Conservation (phyloP, 2,888 invertebrate genomes). For the Cyrtodaria siliqua region DNA sequence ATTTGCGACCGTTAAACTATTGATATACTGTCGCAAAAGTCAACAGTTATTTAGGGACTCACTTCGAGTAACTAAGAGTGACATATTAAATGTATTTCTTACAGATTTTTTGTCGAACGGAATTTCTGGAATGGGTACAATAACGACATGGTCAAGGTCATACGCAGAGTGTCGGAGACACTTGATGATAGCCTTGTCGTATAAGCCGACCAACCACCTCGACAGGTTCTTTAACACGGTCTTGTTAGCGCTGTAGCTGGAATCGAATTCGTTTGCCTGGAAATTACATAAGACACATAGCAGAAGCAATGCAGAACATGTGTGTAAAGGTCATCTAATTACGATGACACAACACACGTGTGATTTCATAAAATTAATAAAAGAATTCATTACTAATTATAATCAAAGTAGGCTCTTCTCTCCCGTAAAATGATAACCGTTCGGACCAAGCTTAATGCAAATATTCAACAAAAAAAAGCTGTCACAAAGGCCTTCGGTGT, state of each 20-base stretch:
- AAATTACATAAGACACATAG: not conserved
- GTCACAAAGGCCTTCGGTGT: too few species aligned
- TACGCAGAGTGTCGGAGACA: not conserved
- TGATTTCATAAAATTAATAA: not conserved
- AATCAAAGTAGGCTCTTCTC: too few species aligned
- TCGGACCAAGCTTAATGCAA: too few species aligned
- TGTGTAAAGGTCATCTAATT: too few species aligned
- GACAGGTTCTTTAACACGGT: not conserved
- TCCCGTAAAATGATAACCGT: too few species aligned
- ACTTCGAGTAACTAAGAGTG: too few species aligned
- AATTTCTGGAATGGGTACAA: slow-evolving; percentile 8
- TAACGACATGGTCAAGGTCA: slow-evolving; percentile 7
- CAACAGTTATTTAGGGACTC: too few species aligned
- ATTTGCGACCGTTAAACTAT: too few species aligned
- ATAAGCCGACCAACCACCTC: slow-evolving; percentile 19
- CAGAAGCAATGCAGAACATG: not conserved
- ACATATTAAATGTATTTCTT: too few species aligned
- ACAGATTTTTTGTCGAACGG: not conserved
- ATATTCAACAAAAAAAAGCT: too few species aligned
- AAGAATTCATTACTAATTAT: too few species aligned
- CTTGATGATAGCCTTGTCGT: slow-evolving; percentile 4
- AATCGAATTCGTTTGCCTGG: slow-evolving; percentile 17
- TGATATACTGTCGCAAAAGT: too few species aligned
- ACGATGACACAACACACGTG: not conserved
- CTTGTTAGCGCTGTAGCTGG: not conserved